Evolutionary conservation across 2,797 vertebrate species (phyloP), one percentile per base, ranked within the genome.

Genomic region (Pelodytes ibericus): DNA sequence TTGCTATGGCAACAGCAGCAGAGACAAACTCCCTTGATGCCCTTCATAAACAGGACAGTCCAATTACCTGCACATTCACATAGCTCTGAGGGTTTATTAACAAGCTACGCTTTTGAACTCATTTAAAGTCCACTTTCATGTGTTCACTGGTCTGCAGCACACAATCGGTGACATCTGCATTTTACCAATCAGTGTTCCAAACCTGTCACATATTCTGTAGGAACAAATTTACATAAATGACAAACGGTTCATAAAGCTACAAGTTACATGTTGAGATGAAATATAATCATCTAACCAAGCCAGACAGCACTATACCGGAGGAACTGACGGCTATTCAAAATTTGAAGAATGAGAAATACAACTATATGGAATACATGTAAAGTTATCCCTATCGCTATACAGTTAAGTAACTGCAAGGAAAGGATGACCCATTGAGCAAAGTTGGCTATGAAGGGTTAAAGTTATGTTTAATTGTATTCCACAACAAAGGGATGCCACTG

Each of bases 1-100:
- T 94, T 87, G 79, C 93, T 92, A 95, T 96, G 91, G 95, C 93
- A 96, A 96, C 94, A 89, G 88, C 49, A 85, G 88, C 86, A 92
- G 87, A 92, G 92, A 92, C 92, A 89, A 91, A 92, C 89, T 91
- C 89, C 86, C 85, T 84, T 77, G 77, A 82, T 82, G 82, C 79
- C 83, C 82, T 80, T 82, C 44, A 80, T 82, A 78, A 89, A 79
- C 65, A 89, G 90, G 90, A 90, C 84, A 81, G 86, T 84, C 77
- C 83, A 82, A 83, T 85, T 78, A 82, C 83, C 82, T 83, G 65
- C 49, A 80, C 26, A 63, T 71, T 80, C 75, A 70, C 73, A 84
- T 69, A 79, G 80, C 80, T 84, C 79, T 67, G 73, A 82, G 67
- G 71, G 69, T 44, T 58, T 62, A 78, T 78, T 81, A 82, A 60